Percentiles rank a stretch among this genome's conserved stretches.
Evolutionary conservation across 2,888 invertebrate genomes (phyloP).

Genomic region (Cheilosia variabilis): DNA sequence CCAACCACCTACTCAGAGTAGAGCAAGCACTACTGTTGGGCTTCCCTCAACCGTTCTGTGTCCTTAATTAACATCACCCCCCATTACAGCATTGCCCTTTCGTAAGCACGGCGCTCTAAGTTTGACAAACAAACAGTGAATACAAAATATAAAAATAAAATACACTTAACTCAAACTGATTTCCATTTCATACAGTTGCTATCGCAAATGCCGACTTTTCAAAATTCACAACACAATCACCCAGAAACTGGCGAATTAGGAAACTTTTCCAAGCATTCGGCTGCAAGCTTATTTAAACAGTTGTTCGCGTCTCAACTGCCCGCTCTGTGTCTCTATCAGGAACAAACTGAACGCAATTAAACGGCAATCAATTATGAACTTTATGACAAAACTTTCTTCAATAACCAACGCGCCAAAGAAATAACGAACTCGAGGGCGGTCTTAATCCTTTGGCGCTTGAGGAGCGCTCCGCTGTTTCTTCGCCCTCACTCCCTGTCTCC

Average conservation of each 20-base stretch:
- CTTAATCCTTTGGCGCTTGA: conserved; percentile 49
- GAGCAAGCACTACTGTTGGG: too few species aligned
- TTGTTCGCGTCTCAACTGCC: not conserved
- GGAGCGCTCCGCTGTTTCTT: not conserved
- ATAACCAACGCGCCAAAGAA: conserved; percentile 52
- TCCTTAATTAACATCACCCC: too few species aligned
- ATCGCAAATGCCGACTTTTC: conserved; percentile 47
- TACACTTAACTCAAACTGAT: conserved; percentile 64
- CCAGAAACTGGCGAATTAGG: not conserved
- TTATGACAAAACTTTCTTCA: conserved; percentile 72
- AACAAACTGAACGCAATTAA: conserved; percentile 73
- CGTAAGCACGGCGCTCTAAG: conserved; percentile 4
- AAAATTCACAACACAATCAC: conserved; percentile 59
- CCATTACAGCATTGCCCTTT: conserved; percentile 13
- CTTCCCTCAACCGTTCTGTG: too few species aligned
- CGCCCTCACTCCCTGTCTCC: not conserved
- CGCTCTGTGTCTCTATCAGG: conserved; percentile 21
- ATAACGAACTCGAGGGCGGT: conserved; percentile 10
- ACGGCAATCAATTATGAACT: conserved; percentile 73
- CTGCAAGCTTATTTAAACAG: too few species aligned
- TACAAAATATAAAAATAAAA: too few species aligned
- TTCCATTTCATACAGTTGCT: conserved; percentile 68
- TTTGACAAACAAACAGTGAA: conserved; percentile 33
- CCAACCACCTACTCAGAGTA: too few species aligned
- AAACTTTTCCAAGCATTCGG: conserved; percentile 38